These are phyloP conservation scores for Hirudo medicinalis DNA, from an alignment of 1,140 invertebrate genomes.

Conservation along the genomic window DNA sequence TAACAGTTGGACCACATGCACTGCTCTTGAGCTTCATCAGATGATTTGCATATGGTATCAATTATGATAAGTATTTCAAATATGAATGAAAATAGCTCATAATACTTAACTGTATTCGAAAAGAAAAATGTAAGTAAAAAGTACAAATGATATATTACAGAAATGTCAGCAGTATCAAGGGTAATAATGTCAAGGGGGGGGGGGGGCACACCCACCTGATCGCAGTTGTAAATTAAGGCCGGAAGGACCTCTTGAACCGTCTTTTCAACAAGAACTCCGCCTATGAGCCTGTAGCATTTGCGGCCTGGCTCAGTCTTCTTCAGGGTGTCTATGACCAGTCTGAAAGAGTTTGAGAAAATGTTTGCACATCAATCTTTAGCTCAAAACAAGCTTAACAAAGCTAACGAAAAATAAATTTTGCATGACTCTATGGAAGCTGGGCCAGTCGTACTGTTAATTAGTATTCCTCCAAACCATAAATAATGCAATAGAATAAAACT, in stretches of 20 bases:
- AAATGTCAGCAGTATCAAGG: conserved; percentile 3
- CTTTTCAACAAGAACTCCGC: conserved; percentile 78
- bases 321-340: conserved; percentile 84
- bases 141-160: not conserved
- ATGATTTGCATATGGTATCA: too few relatives aligned
- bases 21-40: too few relatives aligned
- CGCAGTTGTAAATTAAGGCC: conserved; percentile 62
- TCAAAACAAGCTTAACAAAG: not conserved
- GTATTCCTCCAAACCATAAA: not conserved
- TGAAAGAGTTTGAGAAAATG: conserved; percentile 41
- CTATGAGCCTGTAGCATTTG: conserved; percentile 84
- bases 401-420: not conserved
- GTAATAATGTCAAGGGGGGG: conserved; percentile 10
- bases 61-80: too few relatives aligned
- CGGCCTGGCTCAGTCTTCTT: conserved; percentile 67
- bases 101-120: too few relatives aligned
- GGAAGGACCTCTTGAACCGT: conserved; percentile 82
- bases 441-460: not conserved
- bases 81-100: too few relatives aligned
- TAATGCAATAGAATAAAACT: not conserved
- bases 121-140: not conserved
- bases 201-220: conserved; percentile 52
- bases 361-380: not conserved
- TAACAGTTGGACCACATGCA: too few relatives aligned
- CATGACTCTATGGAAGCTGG: not conserved